Evolutionary conservation across 2,113 vertebrate genomes (phyloP).

Genomic region (Corythaixoides concolor): DNA sequence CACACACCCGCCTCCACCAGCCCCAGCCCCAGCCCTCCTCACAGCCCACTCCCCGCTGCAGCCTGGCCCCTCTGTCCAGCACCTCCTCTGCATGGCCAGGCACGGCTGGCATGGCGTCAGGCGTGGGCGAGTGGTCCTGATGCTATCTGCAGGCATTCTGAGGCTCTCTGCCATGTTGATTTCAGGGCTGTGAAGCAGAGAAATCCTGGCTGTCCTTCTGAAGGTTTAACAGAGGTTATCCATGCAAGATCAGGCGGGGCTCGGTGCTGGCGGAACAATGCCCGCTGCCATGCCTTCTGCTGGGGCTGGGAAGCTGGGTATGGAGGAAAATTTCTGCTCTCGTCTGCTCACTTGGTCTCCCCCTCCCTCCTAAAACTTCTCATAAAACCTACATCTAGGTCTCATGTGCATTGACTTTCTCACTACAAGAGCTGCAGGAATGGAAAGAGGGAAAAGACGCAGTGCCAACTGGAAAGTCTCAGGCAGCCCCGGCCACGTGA

Average conservation of each 20-base stretch:
- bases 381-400: background rate
- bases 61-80: background rate
- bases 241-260: fast-evolving
- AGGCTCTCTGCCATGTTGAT: background rate
- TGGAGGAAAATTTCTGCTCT: background rate
- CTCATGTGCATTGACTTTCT: background rate
- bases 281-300: fast-evolving
- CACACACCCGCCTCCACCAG: fast-evolving
- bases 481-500: background rate
- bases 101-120: background rate
- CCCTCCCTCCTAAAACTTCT: background rate
- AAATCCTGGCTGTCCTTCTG: background rate
- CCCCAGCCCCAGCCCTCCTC: background rate
- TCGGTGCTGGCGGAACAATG: fast-evolving
- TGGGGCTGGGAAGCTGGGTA: background rate
- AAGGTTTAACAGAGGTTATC: background rate
- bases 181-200: background rate
- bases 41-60: fast-evolving
- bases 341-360: fast-evolving
- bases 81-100: fast-evolving
- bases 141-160: background rate
- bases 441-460: background rate
- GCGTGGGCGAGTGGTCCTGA: fast-evolving
- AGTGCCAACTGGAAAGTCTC: background rate
- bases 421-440: background rate